Percentiles rank a stretch among this genome's conserved stretches.
phyloP scores from a whole-genome alignment of 2,888 invertebrate species.

The Lasioglossum pauxillum region DNA sequence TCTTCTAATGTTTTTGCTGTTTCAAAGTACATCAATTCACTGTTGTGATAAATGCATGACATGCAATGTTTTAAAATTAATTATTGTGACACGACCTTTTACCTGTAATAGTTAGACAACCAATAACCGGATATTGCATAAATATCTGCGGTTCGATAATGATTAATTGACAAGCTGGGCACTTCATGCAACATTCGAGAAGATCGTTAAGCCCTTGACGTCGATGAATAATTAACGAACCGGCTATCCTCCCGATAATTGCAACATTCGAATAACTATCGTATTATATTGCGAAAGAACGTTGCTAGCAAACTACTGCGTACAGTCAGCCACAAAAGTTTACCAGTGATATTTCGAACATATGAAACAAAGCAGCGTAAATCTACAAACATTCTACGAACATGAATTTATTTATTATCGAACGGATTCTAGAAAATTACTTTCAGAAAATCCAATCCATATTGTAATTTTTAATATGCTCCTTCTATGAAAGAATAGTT shows the following conservation, averaged over 20 bases:
- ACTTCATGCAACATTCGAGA: neutral
- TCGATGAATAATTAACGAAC: neutral
- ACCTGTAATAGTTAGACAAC: too few relatives aligned
- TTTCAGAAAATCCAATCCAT: neutral
- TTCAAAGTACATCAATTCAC: too few relatives aligned
- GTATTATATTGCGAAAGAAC: neutral
- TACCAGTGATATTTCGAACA: neutral
- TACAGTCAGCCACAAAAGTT: neutral
- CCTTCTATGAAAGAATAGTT: neutral
- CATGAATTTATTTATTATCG: neutral
- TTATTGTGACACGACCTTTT: neutral
- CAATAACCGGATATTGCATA: too few relatives aligned
- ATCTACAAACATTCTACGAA: too few relatives aligned
- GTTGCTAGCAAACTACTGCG: neutral
- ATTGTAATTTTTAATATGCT: neutral
- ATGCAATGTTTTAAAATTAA: too few relatives aligned
- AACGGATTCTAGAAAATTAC: neutral
- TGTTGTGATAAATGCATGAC: too few relatives aligned
- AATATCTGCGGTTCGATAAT: neutral
- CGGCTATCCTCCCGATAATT: neutral
- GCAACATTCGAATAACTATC: neutral
- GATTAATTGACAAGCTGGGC: neutral
- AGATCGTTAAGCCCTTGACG: neutral
- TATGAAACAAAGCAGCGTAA: too few relatives aligned
- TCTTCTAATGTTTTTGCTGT: too few relatives aligned